Conservation (phyloP, 2,797 vertebrate species). For the Acanthurus leucopareius region DNA sequence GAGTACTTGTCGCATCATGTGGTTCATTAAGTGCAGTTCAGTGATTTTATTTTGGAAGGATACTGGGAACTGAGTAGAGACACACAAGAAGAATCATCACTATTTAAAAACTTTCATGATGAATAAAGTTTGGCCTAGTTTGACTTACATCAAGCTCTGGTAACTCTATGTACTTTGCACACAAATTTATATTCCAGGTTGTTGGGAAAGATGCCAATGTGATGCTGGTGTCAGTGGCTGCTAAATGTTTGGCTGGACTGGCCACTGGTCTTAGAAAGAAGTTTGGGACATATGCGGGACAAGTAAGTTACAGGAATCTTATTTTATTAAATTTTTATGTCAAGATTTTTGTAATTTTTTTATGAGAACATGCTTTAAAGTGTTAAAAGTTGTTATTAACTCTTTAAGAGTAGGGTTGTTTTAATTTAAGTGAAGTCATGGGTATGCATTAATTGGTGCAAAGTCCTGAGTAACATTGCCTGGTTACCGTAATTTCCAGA, state of each 20-base stretch:
- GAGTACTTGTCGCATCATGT: background rate
- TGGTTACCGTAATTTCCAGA: no score
- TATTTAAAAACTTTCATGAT: background rate
- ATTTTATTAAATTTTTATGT: background rate
- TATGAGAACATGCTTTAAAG: background rate
- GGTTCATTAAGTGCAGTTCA: background rate
- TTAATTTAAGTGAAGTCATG: no score
- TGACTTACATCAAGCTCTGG: background rate
- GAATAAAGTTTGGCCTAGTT: background rate
- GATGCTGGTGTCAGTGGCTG: constrained; percentile 95
- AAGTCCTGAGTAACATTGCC: no score
- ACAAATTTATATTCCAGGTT: constrained; percentile 84
- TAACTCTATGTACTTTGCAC: no score
- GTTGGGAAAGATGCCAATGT: constrained; percentile 98
- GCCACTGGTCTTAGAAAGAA: constrained; percentile 96
- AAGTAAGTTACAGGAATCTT: constrained; percentile 83
- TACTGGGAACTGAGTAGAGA: background rate
- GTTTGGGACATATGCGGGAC: constrained; percentile 96
- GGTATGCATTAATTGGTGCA: no score
- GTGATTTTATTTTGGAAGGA: background rate
- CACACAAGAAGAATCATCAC: background rate
- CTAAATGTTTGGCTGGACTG: constrained; percentile 94
- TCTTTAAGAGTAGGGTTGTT: no score
- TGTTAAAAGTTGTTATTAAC: no score
- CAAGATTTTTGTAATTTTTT: background rate